Evolutionary conservation across 1,140 invertebrate genomes (phyloP), one percentile per base, ranked within the genome.

Genomic region (Platorchestia sp.): DNA sequence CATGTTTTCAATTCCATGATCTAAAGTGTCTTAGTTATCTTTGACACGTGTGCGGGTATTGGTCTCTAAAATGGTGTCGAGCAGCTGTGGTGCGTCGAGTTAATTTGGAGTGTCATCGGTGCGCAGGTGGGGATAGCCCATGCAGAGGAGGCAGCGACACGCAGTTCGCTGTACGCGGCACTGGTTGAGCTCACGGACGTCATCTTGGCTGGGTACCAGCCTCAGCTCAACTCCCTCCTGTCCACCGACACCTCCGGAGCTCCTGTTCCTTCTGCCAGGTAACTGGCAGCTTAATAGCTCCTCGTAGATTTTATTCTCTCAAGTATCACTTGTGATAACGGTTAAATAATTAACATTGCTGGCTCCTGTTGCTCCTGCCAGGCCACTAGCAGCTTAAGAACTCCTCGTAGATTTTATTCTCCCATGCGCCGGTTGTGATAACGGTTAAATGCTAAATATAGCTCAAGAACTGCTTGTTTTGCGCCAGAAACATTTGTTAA

Each of bases 171-270:
- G 40, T 98, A 98, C 96, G 98, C 98, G 90, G 98, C 99, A 96
- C 97, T 98, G 47, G 97, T 98, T 0, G 97, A 98, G 95, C 96
- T 99, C 0, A 97, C 98, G n/a, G 98, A 99, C 97, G 97, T 98
- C 27, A 98, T 99, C 95, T 97, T 99, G 45, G 98, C 98, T 96
- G 98, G 98, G 0, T 98, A 98, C 95, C 98, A 98, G 96, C 96
- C 96, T 7, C 96, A 96, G 75, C 95, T 96, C 44, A 86, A 51
- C 14, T 96, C 95, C 75, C 51, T 96, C 27, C 59, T 95, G 87
- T 43, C 91, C 59, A 44, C 95, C 40, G 91, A 47, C 91, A 93
- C 91, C 44, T 6, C 87, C 10, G 41, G 41, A 42, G 10, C 59
- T 75, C 59, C 53, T 95, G 95, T 0, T 47, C 47, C 40, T 59